Percentiles rank a stretch among this genome's conserved stretches.
Conservation (phyloP, 2,113 vertebrate genomes). For the Nanorana parkeri region DNA sequence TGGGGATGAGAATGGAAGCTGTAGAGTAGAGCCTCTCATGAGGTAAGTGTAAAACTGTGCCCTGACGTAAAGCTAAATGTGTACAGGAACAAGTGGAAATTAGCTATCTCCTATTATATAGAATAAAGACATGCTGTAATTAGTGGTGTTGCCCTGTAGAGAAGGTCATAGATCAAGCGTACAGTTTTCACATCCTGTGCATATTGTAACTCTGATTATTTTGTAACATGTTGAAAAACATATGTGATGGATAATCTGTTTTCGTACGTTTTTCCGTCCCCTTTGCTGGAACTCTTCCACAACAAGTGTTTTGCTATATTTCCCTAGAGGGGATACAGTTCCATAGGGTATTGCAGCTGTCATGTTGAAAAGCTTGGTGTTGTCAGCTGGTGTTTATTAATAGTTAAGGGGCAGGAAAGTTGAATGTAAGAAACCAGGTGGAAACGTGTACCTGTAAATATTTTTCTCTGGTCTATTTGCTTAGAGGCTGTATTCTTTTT, state of each 20-base stretch:
- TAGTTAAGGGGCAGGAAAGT: slow-evolving; percentile 32
- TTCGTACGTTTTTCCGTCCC: not conserved
- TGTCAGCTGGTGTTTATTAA: not conserved
- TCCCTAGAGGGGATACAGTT: not conserved
- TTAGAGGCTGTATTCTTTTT: not conserved
- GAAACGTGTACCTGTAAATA: slow-evolving; percentile 9
- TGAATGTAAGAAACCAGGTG: slow-evolving; percentile 32
- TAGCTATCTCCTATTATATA: too few species aligned
- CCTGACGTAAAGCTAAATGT: too few species aligned
- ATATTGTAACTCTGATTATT: not conserved
- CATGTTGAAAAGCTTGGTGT: not conserved
- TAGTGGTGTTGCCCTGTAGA: too few species aligned
- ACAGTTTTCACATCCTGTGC: too few species aligned
- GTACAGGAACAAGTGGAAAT: too few species aligned
- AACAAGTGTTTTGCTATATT: not conserved
- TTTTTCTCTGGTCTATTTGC: not conserved
- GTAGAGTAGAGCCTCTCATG: too few species aligned
- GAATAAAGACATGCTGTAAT: too few species aligned
- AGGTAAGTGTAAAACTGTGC: too few species aligned
- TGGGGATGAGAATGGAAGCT: too few species aligned
- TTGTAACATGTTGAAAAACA: not conserved
- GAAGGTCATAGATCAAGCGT: too few species aligned
- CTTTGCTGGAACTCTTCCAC: slow-evolving; percentile 4
- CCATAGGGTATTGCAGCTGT: not conserved
- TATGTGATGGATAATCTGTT: not conserved